Evolutionary conservation across 2,797 vertebrate genomes (phyloP), one percentile per base, ranked within the genome.

Genomic region (Echeneis naucrates): DNA sequence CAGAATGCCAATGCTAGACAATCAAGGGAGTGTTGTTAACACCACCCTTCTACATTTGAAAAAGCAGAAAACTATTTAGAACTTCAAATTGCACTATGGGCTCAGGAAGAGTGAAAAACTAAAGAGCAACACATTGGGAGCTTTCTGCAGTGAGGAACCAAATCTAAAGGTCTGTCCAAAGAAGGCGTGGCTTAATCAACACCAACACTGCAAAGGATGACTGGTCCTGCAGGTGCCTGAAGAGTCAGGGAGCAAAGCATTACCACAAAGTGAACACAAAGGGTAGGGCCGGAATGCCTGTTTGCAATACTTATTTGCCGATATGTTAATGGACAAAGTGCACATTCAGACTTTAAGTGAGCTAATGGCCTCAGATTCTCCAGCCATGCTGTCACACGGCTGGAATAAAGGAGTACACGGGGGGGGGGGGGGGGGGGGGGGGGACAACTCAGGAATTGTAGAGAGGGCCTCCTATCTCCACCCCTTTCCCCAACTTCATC

Each of bases 391-490:
- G 61, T 83, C 82, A 82, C 71, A 48, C 72, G 40, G 50, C 62
- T 87, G 75, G 73, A 86, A 77, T 58, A 72, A 88, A 70, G 51
- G 64, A 82, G 66, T 60, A 55, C 58, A 76, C 61, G 68, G 56
- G 37, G 26, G n/a, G n/a, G n/a, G n/a, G n/a, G n/a, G n/a, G n/a
- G n/a, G n/a, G n/a, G n/a, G n/a, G n/a, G n/a, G n/a, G n/a, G n/a
- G n/a, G n/a, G n/a, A n/a, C n/a, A 69, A 64, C 74, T 54, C 57
- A 79, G 26, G 61, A 65, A 69, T 66, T 62, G 35, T 3, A 54
- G 38, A 40, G 52, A 32, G 52, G 54, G 54, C 33, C 51, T 37
- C 47, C 23, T 55, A 68, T 68, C 65, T 59, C 66, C 48, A 19
- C 47, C 33, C 55, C 21, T 21, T 47, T 24, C 68, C 11, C 27